Evolutionary conservation across 1,140 invertebrate species (phyloP).

Genomic region (Acromyrmex heyeri): DNA sequence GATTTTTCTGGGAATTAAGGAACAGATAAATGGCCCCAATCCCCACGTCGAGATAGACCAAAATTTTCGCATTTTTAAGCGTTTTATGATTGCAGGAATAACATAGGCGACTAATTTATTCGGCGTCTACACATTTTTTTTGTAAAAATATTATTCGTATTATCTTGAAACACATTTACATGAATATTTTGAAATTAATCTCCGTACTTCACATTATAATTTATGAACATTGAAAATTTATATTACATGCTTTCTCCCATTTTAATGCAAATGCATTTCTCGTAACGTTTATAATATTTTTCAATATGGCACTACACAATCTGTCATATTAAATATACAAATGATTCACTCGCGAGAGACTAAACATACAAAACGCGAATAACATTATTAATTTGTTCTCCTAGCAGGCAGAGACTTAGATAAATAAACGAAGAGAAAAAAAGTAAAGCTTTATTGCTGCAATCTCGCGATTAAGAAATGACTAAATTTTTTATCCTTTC

Average conservation of each 20-base stretch:
- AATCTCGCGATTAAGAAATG: conserved; percentile 1
- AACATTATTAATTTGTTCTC: background rate
- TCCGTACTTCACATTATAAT: background rate
- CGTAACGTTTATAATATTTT: conserved; percentile 22
- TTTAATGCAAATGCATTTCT: conserved; percentile 17
- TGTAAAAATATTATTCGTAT: conserved; percentile 1
- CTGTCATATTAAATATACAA: conserved; percentile 15
- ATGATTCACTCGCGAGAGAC: background rate
- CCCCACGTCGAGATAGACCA: background rate
- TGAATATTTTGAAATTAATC: conserved; percentile 30
- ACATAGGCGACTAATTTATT: background rate
- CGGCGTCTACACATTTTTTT: background rate
- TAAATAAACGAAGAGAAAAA: conserved; percentile 14
- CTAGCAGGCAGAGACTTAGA: background rate
- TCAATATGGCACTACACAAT: background rate
- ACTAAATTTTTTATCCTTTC: background rate
- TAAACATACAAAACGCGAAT: conserved; percentile 7
- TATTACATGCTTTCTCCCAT: background rate
- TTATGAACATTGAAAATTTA: conserved; percentile 36
- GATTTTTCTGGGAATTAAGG: conserved; percentile 31
- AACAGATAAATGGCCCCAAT: background rate
- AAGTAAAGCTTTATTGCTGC: background rate
- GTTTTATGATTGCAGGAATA: background rate
- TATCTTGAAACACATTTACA: background rate
- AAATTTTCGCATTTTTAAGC: conserved; percentile 1